Conservation (phyloP, 2,888 invertebrate genomes). For the Panzeria rudis region DNA sequence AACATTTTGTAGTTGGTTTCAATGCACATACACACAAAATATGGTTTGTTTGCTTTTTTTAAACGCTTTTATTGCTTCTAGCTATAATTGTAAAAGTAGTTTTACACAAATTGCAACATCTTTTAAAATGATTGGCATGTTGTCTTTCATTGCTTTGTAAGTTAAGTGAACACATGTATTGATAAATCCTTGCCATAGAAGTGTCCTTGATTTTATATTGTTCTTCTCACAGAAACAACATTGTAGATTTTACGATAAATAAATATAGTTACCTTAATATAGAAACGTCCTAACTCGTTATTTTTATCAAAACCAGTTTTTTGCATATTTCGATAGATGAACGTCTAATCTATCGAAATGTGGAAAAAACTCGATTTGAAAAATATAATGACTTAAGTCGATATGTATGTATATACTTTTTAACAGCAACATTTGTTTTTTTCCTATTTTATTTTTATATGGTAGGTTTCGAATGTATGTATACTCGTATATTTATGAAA, state of each 20-base stretch:
- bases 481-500: too few species aligned
- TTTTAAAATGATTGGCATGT: conserved; percentile 44
- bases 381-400: too few species aligned
- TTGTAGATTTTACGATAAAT: neutral
- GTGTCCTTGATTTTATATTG: conserved; percentile 32
- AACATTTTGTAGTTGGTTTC: too few species aligned
- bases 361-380: too few species aligned
- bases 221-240: neutral
- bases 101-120: conserved; percentile 14
- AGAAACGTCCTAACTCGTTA: too few species aligned
- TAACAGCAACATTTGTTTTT: neutral
- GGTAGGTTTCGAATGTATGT: neutral
- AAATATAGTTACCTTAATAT: neutral
- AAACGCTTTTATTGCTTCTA: conserved; percentile 4
- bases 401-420: too few species aligned
- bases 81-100: neutral
- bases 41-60: too few species aligned
- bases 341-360: too few species aligned
- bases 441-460: neutral
- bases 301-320: too few species aligned
- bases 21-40: too few species aligned
- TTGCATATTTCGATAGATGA: too few species aligned
- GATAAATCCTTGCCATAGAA: conserved; percentile 18
- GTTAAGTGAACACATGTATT: neutral
- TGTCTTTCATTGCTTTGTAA: conserved; percentile 11